Percentiles rank a stretch among this genome's conserved stretches.
Conservation (phyloP, 2,888 invertebrate species). For the Macropis europaea region DNA sequence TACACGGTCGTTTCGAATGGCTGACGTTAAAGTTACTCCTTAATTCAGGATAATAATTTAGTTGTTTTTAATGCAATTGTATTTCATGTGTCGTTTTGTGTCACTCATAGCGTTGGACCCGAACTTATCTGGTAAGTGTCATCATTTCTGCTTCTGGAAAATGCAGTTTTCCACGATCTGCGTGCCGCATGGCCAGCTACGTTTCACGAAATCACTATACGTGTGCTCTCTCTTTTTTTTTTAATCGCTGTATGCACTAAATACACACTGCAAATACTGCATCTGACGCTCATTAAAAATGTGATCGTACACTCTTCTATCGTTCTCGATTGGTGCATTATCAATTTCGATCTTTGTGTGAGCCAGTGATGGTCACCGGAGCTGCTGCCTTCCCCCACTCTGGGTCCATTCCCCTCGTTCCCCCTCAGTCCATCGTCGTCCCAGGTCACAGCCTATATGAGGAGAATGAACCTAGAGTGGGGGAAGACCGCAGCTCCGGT, state of each 20-base stretch:
- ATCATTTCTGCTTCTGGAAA: slow-evolving; percentile 53
- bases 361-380: no score
- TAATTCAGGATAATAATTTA: slow-evolving; percentile 26
- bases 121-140: slow-evolving; percentile 78
- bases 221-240: background rate
- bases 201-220: slow-evolving; percentile 13
- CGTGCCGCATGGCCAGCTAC: slow-evolving; percentile 42
- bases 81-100: slow-evolving; percentile 74
- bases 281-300: background rate
- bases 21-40: background rate
- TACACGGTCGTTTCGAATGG: background rate
- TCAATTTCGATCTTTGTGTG: no score
- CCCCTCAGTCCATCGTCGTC: no score
- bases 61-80: slow-evolving; percentile 61
- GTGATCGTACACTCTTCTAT: no score
- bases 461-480: no score
- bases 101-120: slow-evolving; percentile 78
- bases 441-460: no score
- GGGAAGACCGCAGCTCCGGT: no score
- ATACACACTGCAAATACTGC: background rate
- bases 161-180: slow-evolving; percentile 22
- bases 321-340: background rate
- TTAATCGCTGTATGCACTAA: background rate
- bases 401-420: no score
- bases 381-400: no score